Evolutionary conservation across 1,140 invertebrate species (phyloP), one percentile per base, ranked within the genome.

Genomic region (Saccostrea cuccullata): DNA sequence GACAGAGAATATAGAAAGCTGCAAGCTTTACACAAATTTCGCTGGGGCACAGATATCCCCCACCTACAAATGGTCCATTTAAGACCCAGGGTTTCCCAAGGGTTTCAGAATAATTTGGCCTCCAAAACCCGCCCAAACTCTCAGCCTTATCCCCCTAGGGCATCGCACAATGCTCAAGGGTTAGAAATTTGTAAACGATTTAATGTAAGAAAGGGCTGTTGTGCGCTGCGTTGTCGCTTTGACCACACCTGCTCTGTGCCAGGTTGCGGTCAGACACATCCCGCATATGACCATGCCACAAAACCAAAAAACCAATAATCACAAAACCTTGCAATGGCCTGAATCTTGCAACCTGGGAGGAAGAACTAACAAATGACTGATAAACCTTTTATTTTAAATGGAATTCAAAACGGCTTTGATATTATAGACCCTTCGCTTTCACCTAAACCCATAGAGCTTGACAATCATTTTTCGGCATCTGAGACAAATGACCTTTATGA

Each of bases 1-100:
- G 82, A 87, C 67, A 84, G 86, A 36, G 82, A 87, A 84, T 87
- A 87, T n/a, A 40, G 77, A 13, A 56, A 55, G n/a, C 26, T 87
- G 2, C 86, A 87, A 55, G 26, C 12, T 11, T 8, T 40, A 26
- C 56, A 87, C 56, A 60, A 30, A 8, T 87, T 87, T 36, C 20
- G 86, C 12, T 87, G 82, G 82, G 82, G 73, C n/a, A 70, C 36
- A 17, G 30, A 84, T 58, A 58, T 87, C 3, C 82, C 86, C 73
- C 82, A 87, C 26, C n/a, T 87, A 3, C 58, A 87, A 73, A 84
- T 56, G 1, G 58, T 77, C 17, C 47, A 64, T 56, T 64, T 73
- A 55, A 70, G 47, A 70, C 87, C 60, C 12, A 88, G 56, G 55
- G 11, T 56, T 20, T 23, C 64, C 5, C 58, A 58, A 11, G 58